A percentile compares a stretch with the other conserved stretches of the same genome.
Conservation (phyloP, 1,140 invertebrate genomes). For the Rhopalosiphum padi region DNA sequence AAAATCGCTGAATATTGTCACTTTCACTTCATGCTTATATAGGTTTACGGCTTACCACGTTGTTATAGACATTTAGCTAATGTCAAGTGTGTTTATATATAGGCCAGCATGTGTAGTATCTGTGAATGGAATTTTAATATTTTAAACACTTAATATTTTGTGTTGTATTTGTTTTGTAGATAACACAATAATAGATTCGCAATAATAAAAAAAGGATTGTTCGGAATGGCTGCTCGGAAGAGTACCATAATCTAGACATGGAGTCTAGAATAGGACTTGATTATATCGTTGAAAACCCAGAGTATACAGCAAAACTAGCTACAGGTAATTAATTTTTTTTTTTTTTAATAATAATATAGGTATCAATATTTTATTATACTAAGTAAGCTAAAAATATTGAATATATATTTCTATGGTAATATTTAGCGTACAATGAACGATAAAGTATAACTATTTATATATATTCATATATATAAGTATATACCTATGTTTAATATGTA, state of each 20-base stretch:
- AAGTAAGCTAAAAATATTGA: neutral
- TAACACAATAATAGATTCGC: neutral
- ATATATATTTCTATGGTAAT: neutral
- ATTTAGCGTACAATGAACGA: neutral
- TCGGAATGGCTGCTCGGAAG: slow-evolving; percentile 44
- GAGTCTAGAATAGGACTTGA: slow-evolving; percentile 89
- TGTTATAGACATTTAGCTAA: neutral
- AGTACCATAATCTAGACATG: slow-evolving; percentile 62
- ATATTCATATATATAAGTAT: neutral
- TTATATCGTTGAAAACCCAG: slow-evolving; percentile 91
- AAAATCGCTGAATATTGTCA: slow-evolving; percentile 38
- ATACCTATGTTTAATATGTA: neutral
- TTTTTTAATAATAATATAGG: neutral
- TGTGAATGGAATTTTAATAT: slow-evolving; percentile 14
- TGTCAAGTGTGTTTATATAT: slow-evolving; percentile 30
- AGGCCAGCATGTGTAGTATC: neutral
- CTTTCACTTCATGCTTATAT: slow-evolving; percentile 46
- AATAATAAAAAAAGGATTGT: neutral
- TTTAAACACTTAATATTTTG: slow-evolving; percentile 1
- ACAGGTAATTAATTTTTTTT: slow-evolving; percentile 67
- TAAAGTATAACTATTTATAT: neutral
- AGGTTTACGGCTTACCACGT: neutral
- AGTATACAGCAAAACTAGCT: slow-evolving; percentile 90
- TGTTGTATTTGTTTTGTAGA: slow-evolving; percentile 9
- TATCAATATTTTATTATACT: neutral